Conservation (phyloP, 2,888 invertebrate species). For the Clepsis dumicolana region DNA sequence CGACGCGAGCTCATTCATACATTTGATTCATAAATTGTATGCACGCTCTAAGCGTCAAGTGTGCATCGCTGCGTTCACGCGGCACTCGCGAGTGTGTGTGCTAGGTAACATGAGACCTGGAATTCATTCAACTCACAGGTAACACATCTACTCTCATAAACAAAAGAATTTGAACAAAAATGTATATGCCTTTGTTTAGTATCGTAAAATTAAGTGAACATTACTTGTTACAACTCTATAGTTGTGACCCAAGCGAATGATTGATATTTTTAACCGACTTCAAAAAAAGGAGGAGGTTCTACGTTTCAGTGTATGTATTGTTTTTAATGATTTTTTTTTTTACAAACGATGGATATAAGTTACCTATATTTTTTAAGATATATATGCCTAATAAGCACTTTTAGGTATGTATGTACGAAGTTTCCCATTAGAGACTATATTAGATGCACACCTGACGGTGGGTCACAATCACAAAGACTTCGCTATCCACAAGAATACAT, state of each 20-base stretch:
- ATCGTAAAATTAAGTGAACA: slow-evolving; percentile 8
- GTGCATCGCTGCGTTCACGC: slow-evolving; percentile 21
- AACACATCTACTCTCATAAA: slow-evolving; percentile 14
- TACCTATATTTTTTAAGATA: background rate
- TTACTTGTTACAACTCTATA: slow-evolving; percentile 15
- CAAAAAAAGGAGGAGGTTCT: too few relatives aligned
- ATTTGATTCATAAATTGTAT: slow-evolving; percentile 83
- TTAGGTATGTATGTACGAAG: background rate
- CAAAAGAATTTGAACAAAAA: slow-evolving; percentile 28
- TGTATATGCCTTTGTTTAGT: slow-evolving; percentile 5
- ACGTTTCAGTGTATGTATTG: too few relatives aligned
- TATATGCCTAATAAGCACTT: too few relatives aligned
- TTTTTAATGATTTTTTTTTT: too few relatives aligned
- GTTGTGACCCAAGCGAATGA: background rate
- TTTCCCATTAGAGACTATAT: background rate
- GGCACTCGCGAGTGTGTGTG: slow-evolving; percentile 29
- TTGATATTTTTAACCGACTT: background rate
- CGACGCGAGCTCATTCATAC: slow-evolving; percentile 79
- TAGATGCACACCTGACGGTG: slow-evolving; percentile 23
- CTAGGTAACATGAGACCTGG: slow-evolving; percentile 38
- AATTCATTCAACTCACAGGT: slow-evolving; percentile 36
- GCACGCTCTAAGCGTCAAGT: slow-evolving; percentile 58
- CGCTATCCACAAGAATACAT: slow-evolving; percentile 8
- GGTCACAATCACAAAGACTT: slow-evolving; percentile 22
- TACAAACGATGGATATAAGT: background rate